These are phyloP conservation scores for Lepus timidus DNA, from an alignment of 2,113 vertebrate genomes.

Conservation along the genomic window DNA sequence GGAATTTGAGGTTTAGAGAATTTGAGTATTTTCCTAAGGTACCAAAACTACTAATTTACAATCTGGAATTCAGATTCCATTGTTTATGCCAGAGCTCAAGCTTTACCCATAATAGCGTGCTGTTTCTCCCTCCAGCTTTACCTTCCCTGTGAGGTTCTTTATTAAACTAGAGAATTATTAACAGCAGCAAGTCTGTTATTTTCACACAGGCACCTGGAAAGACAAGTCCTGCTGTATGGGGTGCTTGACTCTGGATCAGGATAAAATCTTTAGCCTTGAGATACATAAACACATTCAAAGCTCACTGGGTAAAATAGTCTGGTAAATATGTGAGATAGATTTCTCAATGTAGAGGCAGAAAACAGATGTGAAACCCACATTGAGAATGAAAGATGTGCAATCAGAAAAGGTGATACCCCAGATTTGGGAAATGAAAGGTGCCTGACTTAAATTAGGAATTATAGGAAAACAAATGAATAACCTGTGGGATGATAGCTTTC, in stretches of 20 bases:
- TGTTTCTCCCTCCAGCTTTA: neutral
- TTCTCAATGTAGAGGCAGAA: neutral
- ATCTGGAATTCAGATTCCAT: neutral
- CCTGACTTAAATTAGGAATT: neutral
- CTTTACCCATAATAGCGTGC: neutral
- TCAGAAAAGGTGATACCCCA: neutral
- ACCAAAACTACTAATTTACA: neutral
- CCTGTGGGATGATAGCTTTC: neutral
- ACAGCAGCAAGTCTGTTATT: neutral
- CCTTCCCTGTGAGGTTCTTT: neutral
- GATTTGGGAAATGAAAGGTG: neutral
- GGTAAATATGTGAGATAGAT: neutral
- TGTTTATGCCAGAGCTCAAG: neutral
- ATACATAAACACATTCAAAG: neutral
- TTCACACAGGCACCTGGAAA: neutral
- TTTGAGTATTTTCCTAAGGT: neutral
- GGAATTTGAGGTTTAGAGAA: neutral
- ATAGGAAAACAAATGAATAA: neutral
- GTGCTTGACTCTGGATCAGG: neutral
- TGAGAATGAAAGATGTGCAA: neutral
- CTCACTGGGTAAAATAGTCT: neutral
- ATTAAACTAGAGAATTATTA: conserved; percentile 13
- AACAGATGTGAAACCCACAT: neutral
- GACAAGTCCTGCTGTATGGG: neutral
- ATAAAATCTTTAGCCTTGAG: neutral